A percentile compares a stretch with the other conserved stretches of the same genome.
phyloP scores from a whole-genome alignment of 2,888 invertebrate genomes.

The Caenorhabditis wallacei region DNA sequence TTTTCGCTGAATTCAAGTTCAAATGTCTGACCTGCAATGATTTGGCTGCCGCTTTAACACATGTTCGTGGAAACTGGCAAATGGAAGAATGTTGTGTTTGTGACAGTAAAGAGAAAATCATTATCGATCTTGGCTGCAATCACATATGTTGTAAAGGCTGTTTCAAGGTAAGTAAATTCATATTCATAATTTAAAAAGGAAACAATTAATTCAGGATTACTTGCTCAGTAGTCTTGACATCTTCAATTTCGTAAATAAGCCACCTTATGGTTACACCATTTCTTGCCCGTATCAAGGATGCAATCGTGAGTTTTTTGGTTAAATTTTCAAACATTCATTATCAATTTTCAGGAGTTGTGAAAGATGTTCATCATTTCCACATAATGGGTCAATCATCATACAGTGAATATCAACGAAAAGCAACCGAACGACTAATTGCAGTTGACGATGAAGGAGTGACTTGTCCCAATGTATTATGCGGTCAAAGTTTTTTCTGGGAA shows the following conservation, averaged over 20 bases:
- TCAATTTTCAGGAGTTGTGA: constrained; percentile 66
- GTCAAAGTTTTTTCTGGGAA: constrained; percentile 75
- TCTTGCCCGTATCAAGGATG: constrained; percentile 71
- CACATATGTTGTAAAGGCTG: constrained; percentile 72
- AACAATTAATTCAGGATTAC: constrained; percentile 58
- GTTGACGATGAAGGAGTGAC: constrained; percentile 72
- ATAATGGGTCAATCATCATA: constrained; percentile 74
- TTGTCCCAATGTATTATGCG: constrained; percentile 76
- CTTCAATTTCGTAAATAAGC: constrained; percentile 66
- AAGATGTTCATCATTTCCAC: constrained; percentile 78
- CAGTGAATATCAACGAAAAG: constrained; percentile 72
- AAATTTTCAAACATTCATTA: neutral
- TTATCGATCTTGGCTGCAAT: constrained; percentile 73
- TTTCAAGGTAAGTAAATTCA: constrained; percentile 52
- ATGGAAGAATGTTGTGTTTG: constrained; percentile 74
- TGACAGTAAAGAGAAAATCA: constrained; percentile 58
- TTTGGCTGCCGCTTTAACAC: constrained; percentile 66
- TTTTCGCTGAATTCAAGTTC: constrained; percentile 72
- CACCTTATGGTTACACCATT: constrained; percentile 74
- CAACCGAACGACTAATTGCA: constrained; percentile 73
- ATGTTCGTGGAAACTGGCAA: constrained; percentile 72
- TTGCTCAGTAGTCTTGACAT: constrained; percentile 60
- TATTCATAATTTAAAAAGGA: neutral
- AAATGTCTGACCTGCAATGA: constrained; percentile 74
- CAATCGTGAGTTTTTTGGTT: constrained; percentile 54